Evolutionary conservation across 2,797 vertebrate species (phyloP).

Genomic region (Macropodus opercularis): DNA sequence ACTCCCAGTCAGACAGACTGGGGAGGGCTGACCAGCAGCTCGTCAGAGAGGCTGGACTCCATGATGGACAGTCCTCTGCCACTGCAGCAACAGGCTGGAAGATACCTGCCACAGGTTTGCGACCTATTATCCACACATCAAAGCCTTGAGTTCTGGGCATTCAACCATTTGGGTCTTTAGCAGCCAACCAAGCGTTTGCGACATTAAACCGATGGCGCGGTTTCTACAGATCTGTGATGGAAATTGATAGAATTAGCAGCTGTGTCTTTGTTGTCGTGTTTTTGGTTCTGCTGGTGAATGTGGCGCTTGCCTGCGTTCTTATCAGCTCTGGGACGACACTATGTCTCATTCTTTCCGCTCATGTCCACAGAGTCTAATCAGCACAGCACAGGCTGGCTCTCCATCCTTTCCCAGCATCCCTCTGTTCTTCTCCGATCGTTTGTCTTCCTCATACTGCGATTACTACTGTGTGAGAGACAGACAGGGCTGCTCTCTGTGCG

Average conservation of each 20-base stretch:
- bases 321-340: slow-evolving; percentile 51
- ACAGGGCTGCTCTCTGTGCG: slow-evolving; percentile 9
- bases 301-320: slow-evolving; percentile 32
- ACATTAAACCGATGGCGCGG: background rate
- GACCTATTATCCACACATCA: background rate
- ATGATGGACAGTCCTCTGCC: slow-evolving; percentile 77
- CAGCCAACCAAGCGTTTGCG: background rate
- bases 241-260: background rate
- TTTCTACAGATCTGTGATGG: too few species aligned
- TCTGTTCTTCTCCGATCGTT: slow-evolving; percentile 6
- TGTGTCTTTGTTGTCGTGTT: slow-evolving; percentile 18
- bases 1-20: slow-evolving; percentile 79
- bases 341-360: slow-evolving; percentile 58
- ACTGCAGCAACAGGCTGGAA: slow-evolving; percentile 60
- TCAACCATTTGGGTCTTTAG: background rate
- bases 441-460: slow-evolving; percentile 10
- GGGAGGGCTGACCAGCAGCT: slow-evolving; percentile 77
- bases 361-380: slow-evolving; percentile 76
- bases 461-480: slow-evolving; percentile 20
- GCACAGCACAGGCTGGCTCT: slow-evolving; percentile 50
- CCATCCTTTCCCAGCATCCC: slow-evolving; percentile 17
- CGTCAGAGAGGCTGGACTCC: slow-evolving; percentile 81
- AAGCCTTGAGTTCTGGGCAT: too few species aligned
- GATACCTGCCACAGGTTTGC: slow-evolving; percentile 78
- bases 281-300: slow-evolving; percentile 4